Evolutionary conservation across 2,113 vertebrate genomes (phyloP), one percentile per base, ranked within the genome.

Genomic region (Marmota flaviventris): DNA sequence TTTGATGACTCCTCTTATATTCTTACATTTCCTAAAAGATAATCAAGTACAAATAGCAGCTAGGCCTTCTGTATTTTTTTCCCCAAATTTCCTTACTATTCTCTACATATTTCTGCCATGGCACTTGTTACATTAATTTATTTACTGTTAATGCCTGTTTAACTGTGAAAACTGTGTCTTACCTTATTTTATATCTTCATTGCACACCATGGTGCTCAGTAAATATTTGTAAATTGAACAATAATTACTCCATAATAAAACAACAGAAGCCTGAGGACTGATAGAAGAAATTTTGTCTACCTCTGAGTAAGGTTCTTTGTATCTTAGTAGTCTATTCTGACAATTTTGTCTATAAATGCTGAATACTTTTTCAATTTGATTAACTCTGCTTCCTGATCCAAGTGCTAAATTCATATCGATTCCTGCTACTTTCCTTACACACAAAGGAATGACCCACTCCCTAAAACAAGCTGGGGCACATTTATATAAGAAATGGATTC

Each of bases 221-320:
- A 93, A 91, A 90, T 75, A 77, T 70, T 73, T 97, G 37, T 53
- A 92, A 53, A 32, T 89, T 53, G n/a, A 93, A 70, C 45, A 27
- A n/a, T 94, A 29, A 77, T 61, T 91, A 70, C 83, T 88, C 45
- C 14, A 37, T 84, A 86, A 81, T 5, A 25, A n/a, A n/a, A n/a
- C n/a, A n/a, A 82, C 24, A 77, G 17, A 85, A 51, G 6, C 4
- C 32, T 45, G 24, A 94, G 67, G 22, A 92, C 16, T 1, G 1
- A 22, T 48, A 73, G 61, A 81, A 18, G 1, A 29, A 63, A 56
- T 85, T 92, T 91, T 94, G 17, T 82, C n/a, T 75, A 18, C 2
- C 63, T 18, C 25, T 70, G 20, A 77, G 12, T 93, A 42, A 86
- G 82, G 9, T 3, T 65, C 39, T 82, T 45, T 45, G 45, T 45